Conservation (phyloP, 2,113 vertebrate genomes). For the Panthera tigris region DNA sequence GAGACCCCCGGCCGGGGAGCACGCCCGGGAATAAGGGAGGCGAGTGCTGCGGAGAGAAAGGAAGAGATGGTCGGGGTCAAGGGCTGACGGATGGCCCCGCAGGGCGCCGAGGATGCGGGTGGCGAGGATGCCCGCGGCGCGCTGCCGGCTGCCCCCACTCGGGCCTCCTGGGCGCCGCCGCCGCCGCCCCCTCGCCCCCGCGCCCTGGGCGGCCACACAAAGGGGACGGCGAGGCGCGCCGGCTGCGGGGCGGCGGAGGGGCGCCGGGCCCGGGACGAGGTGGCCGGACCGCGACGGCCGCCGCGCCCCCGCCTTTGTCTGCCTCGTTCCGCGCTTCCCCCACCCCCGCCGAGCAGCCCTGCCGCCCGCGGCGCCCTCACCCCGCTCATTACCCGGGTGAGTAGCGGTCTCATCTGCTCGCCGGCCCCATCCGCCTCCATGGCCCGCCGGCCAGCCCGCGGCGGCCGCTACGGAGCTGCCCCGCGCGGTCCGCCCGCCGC, state of each 20-base stretch:
- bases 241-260: neutral
- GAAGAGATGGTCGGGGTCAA: neutral
- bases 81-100: neutral
- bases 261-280: neutral
- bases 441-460: constrained; percentile 51
- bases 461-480: constrained; percentile 35
- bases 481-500: constrained; percentile 11
- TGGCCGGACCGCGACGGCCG: neutral
- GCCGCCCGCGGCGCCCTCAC: constrained; percentile 35
- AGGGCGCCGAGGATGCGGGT: neutral
- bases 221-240: constrained; percentile 43
- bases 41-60: neutral
- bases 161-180: constrained; percentile 25
- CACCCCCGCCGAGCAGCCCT: constrained; percentile 56
- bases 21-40: neutral
- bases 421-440: constrained; percentile 87
- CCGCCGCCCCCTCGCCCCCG: constrained; percentile 19
- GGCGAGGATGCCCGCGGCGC: neutral
- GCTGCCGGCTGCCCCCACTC: neutral
- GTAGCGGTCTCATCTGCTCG: constrained; percentile 89
- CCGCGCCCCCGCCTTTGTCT: constrained; percentile 61
- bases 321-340: neutral
- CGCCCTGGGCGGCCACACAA: constrained; percentile 66
- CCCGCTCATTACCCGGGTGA: constrained; percentile 85
- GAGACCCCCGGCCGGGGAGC: neutral